These are phyloP conservation scores for Periplaneta americana DNA, from an alignment of 1,140 invertebrate genomes.

Conservation along the genomic window DNA sequence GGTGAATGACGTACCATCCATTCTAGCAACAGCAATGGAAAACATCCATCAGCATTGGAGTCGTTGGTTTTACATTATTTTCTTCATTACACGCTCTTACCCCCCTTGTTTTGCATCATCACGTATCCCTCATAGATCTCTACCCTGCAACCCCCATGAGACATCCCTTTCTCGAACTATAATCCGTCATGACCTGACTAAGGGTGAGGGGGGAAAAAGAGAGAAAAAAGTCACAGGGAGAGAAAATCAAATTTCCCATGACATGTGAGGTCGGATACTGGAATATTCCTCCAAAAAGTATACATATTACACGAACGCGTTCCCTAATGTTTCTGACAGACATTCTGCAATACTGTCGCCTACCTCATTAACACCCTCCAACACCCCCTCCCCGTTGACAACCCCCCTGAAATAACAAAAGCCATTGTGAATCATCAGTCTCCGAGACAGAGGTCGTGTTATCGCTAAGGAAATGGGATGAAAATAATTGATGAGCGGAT, in stretches of 20 bases:
- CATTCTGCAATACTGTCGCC: background rate
- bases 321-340: background rate
- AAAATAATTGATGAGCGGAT: background rate
- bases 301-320: background rate
- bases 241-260: background rate
- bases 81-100: background rate
- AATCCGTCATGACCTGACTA: background rate
- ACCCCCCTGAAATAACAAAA: background rate
- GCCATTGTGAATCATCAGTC: background rate
- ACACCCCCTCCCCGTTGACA: background rate
- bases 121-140: background rate
- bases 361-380: background rate
- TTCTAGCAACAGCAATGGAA: background rate
- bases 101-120: background rate
- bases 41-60: background rate
- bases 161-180: background rate
- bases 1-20: no score
- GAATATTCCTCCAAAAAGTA: background rate
- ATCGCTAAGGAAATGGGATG: background rate
- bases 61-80: background rate
- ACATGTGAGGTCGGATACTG: background rate
- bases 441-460: background rate
- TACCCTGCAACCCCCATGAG: background rate
- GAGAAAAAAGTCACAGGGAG: background rate
- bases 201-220: no score